Percentiles rank a stretch among this genome's conserved stretches.
Evolutionary conservation across 1,140 invertebrate species (phyloP).

Genomic region (Semibalanus balanoides): DNA sequence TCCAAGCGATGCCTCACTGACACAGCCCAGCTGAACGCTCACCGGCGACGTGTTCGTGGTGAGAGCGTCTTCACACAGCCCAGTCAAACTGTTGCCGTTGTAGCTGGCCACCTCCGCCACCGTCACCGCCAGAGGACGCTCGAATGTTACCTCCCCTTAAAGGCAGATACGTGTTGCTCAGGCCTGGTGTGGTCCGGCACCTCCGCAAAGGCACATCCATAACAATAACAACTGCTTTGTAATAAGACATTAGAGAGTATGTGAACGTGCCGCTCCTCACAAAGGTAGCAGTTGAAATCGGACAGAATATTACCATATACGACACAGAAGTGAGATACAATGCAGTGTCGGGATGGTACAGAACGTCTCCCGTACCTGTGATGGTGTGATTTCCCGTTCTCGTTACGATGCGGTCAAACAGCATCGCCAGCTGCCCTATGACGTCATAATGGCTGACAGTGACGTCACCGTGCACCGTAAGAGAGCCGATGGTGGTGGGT

Average conservation of each 20-base stretch:
- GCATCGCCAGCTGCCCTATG: not conserved
- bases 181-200: too few species aligned
- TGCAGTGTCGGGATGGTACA: too few species aligned
- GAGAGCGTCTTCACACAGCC: not conserved
- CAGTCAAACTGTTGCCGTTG: not conserved
- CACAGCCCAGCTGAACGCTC: too few species aligned
- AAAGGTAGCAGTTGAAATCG: too few species aligned
- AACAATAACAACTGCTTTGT: too few species aligned
- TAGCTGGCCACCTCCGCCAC: not conserved
- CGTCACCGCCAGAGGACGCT: not conserved
- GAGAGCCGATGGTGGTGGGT: not conserved
- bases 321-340: too few species aligned
- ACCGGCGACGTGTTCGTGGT: not conserved
- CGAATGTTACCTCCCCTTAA: not conserved
- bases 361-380: not conserved
- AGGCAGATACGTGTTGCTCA: too few species aligned
- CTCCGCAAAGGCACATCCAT: too few species aligned
- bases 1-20: too few species aligned
- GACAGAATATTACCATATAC: too few species aligned
- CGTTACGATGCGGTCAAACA: not conserved
- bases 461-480: not conserved
- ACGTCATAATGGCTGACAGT: not conserved
- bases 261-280: too few species aligned
- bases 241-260: too few species aligned
- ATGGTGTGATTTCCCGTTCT: not conserved